These are phyloP conservation scores for Temnothorax longispinosus DNA, from an alignment of 1,140 invertebrate genomes.

Conservation along the genomic window DNA sequence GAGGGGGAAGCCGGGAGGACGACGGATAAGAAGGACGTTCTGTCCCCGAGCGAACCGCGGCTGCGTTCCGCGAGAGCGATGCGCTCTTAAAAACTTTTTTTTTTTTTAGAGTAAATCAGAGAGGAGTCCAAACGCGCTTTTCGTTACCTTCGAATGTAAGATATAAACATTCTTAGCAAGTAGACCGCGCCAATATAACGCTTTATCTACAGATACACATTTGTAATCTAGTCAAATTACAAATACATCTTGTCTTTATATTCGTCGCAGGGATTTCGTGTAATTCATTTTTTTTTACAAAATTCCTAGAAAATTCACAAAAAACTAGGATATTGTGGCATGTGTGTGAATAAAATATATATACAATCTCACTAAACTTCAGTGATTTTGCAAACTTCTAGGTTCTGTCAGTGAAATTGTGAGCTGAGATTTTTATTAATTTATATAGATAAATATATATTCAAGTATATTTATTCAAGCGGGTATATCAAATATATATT, in stretches of 20 bases:
- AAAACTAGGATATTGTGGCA: no score
- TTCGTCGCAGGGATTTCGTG: background rate
- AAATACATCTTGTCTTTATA: background rate
- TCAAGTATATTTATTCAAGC: no score
- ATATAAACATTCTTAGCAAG: background rate
- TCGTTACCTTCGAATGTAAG: background rate
- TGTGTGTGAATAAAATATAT: no score
- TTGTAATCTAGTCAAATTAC: no score
- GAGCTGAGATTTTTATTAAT: no score
- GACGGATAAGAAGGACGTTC: background rate
- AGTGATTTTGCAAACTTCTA: no score
- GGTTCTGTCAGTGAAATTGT: no score
- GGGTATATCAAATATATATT: no score
- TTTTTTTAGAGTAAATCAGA: background rate
- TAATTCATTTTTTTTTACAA: no score
- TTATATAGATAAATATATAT: no score
- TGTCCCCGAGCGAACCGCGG: conserved; percentile 8
- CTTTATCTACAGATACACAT: background rate
- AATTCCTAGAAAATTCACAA: no score
- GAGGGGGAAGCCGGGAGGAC: background rate
- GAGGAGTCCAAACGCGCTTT: background rate
- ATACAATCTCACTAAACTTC: no score
- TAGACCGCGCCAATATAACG: background rate
- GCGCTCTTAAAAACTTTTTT: background rate
- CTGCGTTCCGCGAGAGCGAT: background rate